Evolutionary conservation across 2,888 invertebrate species (phyloP).

Genomic region (Drosophila quasianomalipes): DNA sequence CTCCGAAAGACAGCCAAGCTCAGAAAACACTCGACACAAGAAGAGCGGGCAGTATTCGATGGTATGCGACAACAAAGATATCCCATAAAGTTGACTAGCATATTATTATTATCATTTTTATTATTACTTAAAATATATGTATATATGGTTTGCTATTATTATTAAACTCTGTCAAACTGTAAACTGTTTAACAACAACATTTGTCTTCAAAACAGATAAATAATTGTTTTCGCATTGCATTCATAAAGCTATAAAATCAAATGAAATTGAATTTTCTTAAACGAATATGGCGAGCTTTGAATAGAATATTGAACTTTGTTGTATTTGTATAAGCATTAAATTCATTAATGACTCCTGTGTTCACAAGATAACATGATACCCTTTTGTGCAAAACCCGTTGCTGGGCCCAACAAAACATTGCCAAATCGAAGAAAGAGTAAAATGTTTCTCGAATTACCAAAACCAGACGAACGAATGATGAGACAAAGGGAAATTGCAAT

Average conservation of each 20-base stretch:
- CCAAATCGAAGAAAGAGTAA: slow-evolving; percentile 51
- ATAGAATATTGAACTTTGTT: background rate
- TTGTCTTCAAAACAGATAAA: background rate
- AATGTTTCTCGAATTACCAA: slow-evolving; percentile 58
- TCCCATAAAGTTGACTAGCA: background rate
- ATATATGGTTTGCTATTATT: background rate
- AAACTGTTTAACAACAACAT: background rate
- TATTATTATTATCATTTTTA: background rate
- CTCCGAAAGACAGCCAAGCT: background rate
- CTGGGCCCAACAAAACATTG: slow-evolving; percentile 46
- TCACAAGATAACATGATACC: background rate
- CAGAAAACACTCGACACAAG: background rate
- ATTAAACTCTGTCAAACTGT: background rate
- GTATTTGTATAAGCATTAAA: background rate
- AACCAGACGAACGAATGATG: slow-evolving; percentile 59
- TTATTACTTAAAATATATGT: background rate
- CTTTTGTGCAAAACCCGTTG: background rate
- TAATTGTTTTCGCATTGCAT: background rate
- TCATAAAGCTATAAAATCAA: background rate
- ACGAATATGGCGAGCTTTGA: background rate
- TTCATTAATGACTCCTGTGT: background rate
- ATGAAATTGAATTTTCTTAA: background rate
- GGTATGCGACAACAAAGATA: slow-evolving; percentile 11
- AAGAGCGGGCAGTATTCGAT: background rate
- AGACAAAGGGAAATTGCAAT: slow-evolving; percentile 48